Base-by-base conservation (phyloP, 1,140 invertebrate genomes). In the Drosophila kanapiae region DNA sequence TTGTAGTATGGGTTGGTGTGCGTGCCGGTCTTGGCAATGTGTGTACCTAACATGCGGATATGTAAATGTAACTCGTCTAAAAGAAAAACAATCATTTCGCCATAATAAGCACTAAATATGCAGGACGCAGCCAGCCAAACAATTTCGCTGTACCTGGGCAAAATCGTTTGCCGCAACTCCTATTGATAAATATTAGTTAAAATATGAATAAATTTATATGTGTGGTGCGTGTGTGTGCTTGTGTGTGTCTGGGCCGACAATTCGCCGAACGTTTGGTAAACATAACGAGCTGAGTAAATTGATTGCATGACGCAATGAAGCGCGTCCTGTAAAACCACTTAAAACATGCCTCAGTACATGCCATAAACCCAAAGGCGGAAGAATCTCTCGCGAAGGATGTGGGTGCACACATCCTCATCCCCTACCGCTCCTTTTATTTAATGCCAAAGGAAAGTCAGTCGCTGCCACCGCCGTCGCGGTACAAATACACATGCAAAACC, bases 321-420 rank as follows among this genome's bases (percentile, higher is more conserved):
- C 90, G 90, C 85, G 85, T 91, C 90, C 90, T 91, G 90, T 91
- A 91, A 91, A 91, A 91, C 91, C 90, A 91, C 90, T 91, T 91
- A 91, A 91, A 91, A 91, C 90, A 91, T 91, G 90, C 82, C 90
- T 83, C 90, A 86, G 86, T 86, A 91, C 82, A 91, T 85, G 84
- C 82, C 79, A 91, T 91, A 91, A 91, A 88, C 85, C 80, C 67
- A 70, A 81, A 58, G 49, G 81, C 74, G 78, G 78, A 88, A 75
- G 58, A 68, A 53, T 62, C 43, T 49, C 27, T 33, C 68, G 56
- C 64, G 47, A 60, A 43, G 54, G 58, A 75, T 78, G 75, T 61
- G 75, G 53, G 35, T n/a, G 45, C 68, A 72, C 70, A 53, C 51
- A 58, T 33, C 43, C 69, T n/a, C 53, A 37, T 37, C 7, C 23